Base-by-base conservation (phyloP, 2,113 vertebrate genomes). In the Nesoenas mayeri region DNA sequence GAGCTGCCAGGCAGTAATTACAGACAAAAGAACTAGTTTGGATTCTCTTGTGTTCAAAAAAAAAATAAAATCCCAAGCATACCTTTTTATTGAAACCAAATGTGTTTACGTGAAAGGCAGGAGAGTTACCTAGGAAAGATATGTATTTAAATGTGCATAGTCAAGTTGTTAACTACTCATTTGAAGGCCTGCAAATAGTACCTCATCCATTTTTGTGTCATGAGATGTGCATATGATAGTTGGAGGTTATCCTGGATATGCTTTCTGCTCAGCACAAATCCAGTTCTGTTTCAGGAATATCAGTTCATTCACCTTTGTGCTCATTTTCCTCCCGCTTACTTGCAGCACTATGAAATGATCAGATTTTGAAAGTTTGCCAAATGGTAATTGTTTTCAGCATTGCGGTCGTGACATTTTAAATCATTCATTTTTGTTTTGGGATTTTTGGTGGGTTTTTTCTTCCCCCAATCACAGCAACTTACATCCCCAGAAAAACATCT, bases 151-250 rank as follows among this genome's bases (percentile, higher is more conserved):
- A 66, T 78, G 24, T 78, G 24, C 20, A 16, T 58, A 65, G 36
- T 62, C 57, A 74, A 92, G 64, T 57, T 93, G 42, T 79, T 62
- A 80, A 9, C 24, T 73, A 34, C 62, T 93, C 47, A 38, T 88
- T 62, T 90, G 64, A 67, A 91, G 36, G 34, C 47, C 67, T 93
- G 70, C 73, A 90, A 89, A 80, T 64, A 96, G 69, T 47, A 47
- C 53, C 14, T 73, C 3, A 5, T 74, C 67, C 38, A 48, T 83
- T 86, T 88, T 40, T 60, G 15, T 50, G 51, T 60, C 54, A 29
- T 16, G 60, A 56, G 74, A 50, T 3, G 2, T 54, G 20, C 5
- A 4, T 72, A 15, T 54, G 51, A 32, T 21, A 72, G 47, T 28
- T 61, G 29, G 88, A 84, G 58, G 62, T 71, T 75, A 60, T 64